Conservation (phyloP, 1,140 invertebrate species). For the Drosophila sechellia region DNA sequence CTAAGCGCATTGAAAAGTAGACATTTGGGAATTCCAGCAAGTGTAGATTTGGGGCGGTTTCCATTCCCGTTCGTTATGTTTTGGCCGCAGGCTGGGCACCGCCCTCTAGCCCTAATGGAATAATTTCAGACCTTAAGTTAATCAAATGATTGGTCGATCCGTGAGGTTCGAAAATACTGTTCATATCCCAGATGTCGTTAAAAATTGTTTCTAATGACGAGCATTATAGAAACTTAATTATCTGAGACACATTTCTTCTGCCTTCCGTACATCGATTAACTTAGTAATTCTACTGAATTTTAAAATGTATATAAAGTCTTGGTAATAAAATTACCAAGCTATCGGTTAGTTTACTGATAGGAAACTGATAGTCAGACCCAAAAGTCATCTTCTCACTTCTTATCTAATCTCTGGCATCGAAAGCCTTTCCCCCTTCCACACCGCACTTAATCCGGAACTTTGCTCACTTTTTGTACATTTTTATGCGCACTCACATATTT, state of each 20-base stretch:
- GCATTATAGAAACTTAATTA: slow-evolving; percentile 29
- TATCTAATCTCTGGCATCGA: slow-evolving; percentile 16
- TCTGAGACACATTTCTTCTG: not conserved
- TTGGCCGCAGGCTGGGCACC: slow-evolving; percentile 51
- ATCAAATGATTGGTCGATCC: slow-evolving; percentile 52
- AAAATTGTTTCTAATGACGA: slow-evolving; percentile 33
- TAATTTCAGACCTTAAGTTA: slow-evolving; percentile 61
- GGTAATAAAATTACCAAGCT: too few species aligned
- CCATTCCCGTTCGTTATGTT: slow-evolving; percentile 44
- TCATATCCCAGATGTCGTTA: slow-evolving; percentile 41
- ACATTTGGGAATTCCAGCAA: slow-evolving; percentile 80
- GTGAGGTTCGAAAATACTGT: slow-evolving; percentile 12
- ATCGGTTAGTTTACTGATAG: too few species aligned
- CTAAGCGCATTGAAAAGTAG: slow-evolving; percentile 75
- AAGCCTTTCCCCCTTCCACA: slow-evolving; percentile 18
- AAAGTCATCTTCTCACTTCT: slow-evolving; percentile 30
- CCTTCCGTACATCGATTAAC: not conserved
- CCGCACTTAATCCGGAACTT: slow-evolving; percentile 36
- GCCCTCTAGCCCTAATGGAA: slow-evolving; percentile 54
- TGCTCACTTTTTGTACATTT: slow-evolving; percentile 41
- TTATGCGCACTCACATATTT: slow-evolving; percentile 43
- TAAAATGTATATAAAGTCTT: not conserved
- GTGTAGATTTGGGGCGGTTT: slow-evolving; percentile 57
- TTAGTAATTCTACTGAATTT: not conserved
- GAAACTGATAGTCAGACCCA: not conserved